Percentiles rank a stretch among this genome's conserved stretches.
Evolutionary conservation across 2,113 vertebrate species (phyloP).

Genomic region (Cercopithecus mona): DNA sequence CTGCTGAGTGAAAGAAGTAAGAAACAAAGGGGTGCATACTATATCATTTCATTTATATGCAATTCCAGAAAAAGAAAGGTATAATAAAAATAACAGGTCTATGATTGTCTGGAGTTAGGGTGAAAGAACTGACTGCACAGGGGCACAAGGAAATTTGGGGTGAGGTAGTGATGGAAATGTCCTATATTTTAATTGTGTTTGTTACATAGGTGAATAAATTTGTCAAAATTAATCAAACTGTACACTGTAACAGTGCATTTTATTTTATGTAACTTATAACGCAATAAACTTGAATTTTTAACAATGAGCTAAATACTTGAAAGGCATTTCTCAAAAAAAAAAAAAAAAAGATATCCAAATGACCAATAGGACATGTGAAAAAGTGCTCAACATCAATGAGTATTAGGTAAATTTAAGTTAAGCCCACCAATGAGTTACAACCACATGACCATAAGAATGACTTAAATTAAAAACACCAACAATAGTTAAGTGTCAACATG

Average conservation of each 20-base stretch:
- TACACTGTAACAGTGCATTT: background rate
- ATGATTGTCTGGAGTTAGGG: background rate
- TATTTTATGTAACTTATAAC: background rate
- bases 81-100: background rate
- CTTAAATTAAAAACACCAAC: background rate
- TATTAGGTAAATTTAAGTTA: background rate
- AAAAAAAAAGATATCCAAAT: background rate
- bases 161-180: background rate
- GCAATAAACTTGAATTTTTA: background rate
- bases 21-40: background rate
- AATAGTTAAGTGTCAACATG: background rate
- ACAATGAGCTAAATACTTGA: background rate
- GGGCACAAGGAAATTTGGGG: background rate
- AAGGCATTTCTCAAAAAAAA: background rate
- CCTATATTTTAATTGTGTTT: background rate
- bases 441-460: background rate
- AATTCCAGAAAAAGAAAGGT: background rate
- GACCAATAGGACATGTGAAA: background rate
- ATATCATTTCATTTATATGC: background rate
- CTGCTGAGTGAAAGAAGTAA: background rate
- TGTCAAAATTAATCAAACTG: background rate
- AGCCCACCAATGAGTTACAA: background rate
- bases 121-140: background rate
- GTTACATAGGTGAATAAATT: background rate
- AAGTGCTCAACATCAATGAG: background rate